Conservation (phyloP, 2,888 invertebrate species). For the Azorinus chamasolen region DNA sequence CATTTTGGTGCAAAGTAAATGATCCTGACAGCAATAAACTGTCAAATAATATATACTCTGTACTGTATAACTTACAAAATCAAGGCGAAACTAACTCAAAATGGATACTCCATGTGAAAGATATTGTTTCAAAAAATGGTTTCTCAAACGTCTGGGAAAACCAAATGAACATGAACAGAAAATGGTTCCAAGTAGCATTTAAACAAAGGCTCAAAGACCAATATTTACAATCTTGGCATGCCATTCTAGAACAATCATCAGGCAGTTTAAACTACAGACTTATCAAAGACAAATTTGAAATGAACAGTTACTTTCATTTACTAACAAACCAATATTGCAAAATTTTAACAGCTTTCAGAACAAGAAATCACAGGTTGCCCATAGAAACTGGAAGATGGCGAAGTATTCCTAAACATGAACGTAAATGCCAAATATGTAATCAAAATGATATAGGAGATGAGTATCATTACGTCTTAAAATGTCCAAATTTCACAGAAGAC, state of each 20-base stretch:
- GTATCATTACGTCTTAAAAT: not conserved
- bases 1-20: slow-evolving; percentile 5
- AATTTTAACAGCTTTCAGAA: slow-evolving; percentile 4
- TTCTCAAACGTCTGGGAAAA: not conserved
- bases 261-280: not conserved
- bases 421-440: slow-evolving; percentile 8
- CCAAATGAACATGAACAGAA: not conserved
- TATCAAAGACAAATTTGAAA: not conserved
- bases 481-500: not conserved
- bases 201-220: slow-evolving; percentile 16
- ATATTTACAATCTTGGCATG: slow-evolving; percentile 5
- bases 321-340: not conserved
- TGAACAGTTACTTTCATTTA: not conserved
- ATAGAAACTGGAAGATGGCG: slow-evolving; percentile 12
- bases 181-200: not conserved
- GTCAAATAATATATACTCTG: slow-evolving; percentile 3
- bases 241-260: not conserved
- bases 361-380: slow-evolving; percentile 10
- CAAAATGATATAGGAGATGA: slow-evolving; percentile 2
- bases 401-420: not conserved
- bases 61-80: not conserved
- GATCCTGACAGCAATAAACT: not conserved
- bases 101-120: slow-evolving; percentile 3
- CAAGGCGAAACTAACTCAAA: not conserved
- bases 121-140: not conserved